Conservation (phyloP, 2,888 invertebrate genomes). For the Plebejus argus region DNA sequence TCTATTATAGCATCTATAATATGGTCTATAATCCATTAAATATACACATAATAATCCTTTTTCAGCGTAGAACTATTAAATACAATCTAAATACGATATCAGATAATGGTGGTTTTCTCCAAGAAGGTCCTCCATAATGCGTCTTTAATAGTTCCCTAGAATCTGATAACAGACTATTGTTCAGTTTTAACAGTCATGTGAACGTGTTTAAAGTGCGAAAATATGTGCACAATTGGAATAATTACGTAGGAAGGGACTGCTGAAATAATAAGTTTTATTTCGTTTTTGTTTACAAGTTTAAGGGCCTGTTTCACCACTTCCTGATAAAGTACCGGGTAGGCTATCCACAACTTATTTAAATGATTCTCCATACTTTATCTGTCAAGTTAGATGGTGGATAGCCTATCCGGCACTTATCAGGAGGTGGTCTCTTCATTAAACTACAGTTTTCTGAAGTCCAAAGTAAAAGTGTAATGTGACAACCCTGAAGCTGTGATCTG, state of each 20-base stretch:
- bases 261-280: too few species aligned
- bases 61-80: background rate
- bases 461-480: background rate
- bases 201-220: background rate
- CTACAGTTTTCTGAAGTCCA: background rate
- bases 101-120: background rate
- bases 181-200: slow-evolving; percentile 6
- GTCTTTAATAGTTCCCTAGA: slow-evolving; percentile 19
- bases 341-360: too few species aligned
- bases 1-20: background rate
- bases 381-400: too few species aligned
- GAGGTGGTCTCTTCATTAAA: too few species aligned
- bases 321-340: too few species aligned
- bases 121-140: background rate
- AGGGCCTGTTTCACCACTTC: too few species aligned
- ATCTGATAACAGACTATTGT: slow-evolving; percentile 18
- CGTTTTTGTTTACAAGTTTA: too few species aligned
- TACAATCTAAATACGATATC: background rate
- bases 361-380: too few species aligned
- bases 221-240: background rate
- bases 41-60: background rate
- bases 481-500: slow-evolving; percentile 7
- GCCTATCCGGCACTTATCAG: too few species aligned
- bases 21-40: background rate
- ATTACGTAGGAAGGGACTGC: background rate